phyloP scores from a whole-genome alignment of 2,797 vertebrate genomes.

The Tamandua tetradactyla region DNA sequence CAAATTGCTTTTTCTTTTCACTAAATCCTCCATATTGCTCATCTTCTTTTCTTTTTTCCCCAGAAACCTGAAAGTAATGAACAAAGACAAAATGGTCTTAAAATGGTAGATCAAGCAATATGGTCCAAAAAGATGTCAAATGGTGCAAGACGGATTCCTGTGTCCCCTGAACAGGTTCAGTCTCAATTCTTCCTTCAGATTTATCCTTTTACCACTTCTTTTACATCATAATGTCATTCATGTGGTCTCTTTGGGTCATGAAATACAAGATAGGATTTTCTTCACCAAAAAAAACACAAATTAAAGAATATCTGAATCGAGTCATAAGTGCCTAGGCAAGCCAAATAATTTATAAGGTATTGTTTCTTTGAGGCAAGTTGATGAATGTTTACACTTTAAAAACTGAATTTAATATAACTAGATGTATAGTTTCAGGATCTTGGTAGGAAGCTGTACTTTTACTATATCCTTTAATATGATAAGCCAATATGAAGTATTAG shows the following conservation, averaged over 20 bases:
- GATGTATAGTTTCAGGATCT: background rate
- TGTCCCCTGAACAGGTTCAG: constrained; percentile 95
- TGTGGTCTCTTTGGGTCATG: background rate
- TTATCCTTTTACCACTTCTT: background rate
- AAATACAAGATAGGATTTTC: constrained; percentile 21
- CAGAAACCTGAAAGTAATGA: constrained; percentile 97
- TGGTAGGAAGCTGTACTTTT: constrained; percentile 20
- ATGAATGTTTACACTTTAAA: background rate
- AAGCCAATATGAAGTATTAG: background rate
- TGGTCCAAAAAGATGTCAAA: constrained; percentile 99
- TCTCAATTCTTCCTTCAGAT: constrained; percentile 11
- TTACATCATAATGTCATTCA: background rate
- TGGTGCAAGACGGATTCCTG: constrained; percentile 94
- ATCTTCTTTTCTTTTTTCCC: constrained; percentile 60
- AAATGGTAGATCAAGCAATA: constrained; percentile 99
- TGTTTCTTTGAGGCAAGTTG: background rate
- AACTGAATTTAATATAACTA: background rate
- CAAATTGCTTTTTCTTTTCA: constrained; percentile 27
- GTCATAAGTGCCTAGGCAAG: background rate
- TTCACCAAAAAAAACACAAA: constrained; percentile 8
- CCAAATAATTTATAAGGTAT: background rate
- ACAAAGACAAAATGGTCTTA: constrained; percentile 97
- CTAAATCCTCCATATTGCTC: background rate
- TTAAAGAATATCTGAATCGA: background rate
- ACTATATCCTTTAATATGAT: background rate